Percentiles rank a stretch among this genome's conserved stretches.
Conservation (phyloP, 2,113 vertebrate species). For the Austrofundulus limnaeus region DNA sequence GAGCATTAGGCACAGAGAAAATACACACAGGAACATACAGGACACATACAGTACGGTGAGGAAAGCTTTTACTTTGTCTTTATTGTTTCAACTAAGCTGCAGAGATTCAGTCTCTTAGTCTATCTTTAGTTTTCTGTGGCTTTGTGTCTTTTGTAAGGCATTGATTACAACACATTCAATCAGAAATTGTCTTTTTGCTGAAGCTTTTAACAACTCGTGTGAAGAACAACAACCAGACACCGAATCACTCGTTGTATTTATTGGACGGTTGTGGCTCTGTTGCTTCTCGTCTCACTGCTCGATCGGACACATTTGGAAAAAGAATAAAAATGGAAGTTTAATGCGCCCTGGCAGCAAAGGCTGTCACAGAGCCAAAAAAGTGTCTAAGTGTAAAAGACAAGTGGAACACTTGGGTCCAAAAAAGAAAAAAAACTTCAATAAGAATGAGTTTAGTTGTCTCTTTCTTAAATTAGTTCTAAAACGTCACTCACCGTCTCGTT, state of each 20-base stretch:
- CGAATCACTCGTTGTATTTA: too few relatives aligned
- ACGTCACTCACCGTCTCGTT: slow-evolving; percentile 90
- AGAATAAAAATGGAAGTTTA: neutral
- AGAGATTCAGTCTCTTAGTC: too few relatives aligned
- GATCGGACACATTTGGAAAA: neutral
- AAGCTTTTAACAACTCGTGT: neutral
- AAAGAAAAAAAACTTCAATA: neutral
- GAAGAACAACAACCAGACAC: neutral
- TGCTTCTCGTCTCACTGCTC: neutral
- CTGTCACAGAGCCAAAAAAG: neutral
- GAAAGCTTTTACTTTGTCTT: neutral
- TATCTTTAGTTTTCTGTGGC: neutral
- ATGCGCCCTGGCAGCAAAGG: neutral
- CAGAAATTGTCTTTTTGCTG: neutral
- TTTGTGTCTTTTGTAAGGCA: neutral
- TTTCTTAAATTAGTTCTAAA: neutral
- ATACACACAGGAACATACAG: neutral
- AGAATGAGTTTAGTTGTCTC: neutral
- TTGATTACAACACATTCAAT: neutral
- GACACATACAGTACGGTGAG: neutral
- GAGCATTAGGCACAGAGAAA: too few relatives aligned
- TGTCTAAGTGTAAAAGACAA: neutral
- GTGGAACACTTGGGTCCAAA: neutral
- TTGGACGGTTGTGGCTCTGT: neutral
- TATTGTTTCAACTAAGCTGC: too few relatives aligned